phyloP scores from a whole-genome alignment of 2,888 invertebrate genomes.

The Salpingus planirostris region DNA sequence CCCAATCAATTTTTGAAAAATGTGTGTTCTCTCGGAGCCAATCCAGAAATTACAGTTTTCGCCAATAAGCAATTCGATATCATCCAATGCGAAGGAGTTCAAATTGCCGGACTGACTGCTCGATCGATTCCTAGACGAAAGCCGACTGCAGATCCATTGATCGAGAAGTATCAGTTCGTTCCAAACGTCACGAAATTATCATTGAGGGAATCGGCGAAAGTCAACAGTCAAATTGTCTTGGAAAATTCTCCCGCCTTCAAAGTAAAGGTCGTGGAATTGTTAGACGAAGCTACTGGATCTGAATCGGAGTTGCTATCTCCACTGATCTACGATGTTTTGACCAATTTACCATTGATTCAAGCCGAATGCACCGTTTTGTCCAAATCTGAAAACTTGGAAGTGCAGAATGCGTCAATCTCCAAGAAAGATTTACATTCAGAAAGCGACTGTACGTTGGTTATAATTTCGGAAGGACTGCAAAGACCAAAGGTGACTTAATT shows the following conservation, averaged over 20 bases:
- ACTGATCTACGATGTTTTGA: conserved; percentile 2
- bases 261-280: conserved; percentile 50
- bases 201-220: conserved; percentile 41
- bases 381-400: no score
- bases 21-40: conserved; percentile 36
- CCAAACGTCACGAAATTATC: conserved; percentile 42
- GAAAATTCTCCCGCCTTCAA: conserved; percentile 59
- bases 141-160: conserved; percentile 59
- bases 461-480: no score
- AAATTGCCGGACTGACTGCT: conserved; percentile 65
- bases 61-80: conserved; percentile 1
- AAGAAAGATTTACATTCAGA: no score
- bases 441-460: no score
- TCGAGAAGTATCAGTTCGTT: conserved; percentile 65
- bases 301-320: conserved; percentile 2
- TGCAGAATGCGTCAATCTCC: no score
- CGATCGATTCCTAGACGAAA: conserved; percentile 60
- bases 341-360: conserved; percentile 4
- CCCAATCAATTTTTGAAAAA: conserved; percentile 51
- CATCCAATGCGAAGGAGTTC: conserved; percentile 60
- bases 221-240: conserved; percentile 57
- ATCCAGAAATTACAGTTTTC: conserved; percentile 2
- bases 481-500: no score
- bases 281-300: conserved; percentile 5
- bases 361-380: conserved; percentile 3